These are phyloP conservation scores for Ceratitis capitata DNA, from an alignment of 1,140 invertebrate species.

Conservation along the genomic window DNA sequence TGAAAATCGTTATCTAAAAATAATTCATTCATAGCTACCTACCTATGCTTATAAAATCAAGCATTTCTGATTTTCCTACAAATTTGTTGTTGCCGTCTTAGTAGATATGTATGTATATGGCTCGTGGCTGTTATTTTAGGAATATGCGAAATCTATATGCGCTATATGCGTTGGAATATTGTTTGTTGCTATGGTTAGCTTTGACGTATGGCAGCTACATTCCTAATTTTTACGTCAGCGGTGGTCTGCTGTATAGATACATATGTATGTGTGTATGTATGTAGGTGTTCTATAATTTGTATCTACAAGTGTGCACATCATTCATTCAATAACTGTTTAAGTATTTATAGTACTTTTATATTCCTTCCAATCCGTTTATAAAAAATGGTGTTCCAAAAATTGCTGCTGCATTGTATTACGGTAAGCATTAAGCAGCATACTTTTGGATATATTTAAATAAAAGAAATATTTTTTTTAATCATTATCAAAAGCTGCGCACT, in stretches of 20 bases:
- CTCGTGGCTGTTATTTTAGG: not conserved
- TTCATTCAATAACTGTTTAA: no score
- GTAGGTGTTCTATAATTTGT: no score
- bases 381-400: no score
- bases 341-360: no score
- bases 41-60: not conserved
- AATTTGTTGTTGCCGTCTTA: not conserved
- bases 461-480: no score
- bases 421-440: no score
- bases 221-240: not conserved
- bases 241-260: not conserved
- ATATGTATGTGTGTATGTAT: not conserved
- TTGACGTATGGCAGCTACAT: not conserved
- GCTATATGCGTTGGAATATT: not conserved
- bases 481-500: no score
- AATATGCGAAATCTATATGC: not conserved
- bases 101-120: no score
- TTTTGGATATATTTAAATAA: no score
- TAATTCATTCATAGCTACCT: constrained; percentile 1
- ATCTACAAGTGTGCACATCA: no score
- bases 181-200: not conserved
- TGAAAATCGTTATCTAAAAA: not conserved
- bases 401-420: no score
- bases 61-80: not conserved
- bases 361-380: no score